Conservation (phyloP, 1,140 invertebrate species). For the Bombus affinis region DNA sequence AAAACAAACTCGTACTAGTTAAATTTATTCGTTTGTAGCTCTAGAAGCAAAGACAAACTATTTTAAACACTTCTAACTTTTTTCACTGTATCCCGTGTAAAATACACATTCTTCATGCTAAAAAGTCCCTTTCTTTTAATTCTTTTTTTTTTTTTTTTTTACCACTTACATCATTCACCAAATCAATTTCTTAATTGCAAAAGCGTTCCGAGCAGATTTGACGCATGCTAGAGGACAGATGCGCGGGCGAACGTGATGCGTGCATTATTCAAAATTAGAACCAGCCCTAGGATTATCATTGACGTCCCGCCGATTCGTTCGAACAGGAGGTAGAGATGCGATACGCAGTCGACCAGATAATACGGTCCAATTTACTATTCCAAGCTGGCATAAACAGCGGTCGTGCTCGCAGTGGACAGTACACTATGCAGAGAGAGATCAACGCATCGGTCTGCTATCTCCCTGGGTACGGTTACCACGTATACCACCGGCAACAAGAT, state of each 20-base stretch:
- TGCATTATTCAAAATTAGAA: constrained; percentile 44
- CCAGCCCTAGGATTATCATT: constrained; percentile 48
- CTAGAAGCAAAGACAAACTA: no score
- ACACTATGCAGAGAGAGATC: constrained; percentile 24
- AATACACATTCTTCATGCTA: no score
- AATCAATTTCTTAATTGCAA: neutral
- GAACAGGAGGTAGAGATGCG: constrained; percentile 22
- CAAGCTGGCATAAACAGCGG: constrained; percentile 60
- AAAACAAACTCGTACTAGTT: no score
- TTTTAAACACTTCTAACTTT: no score
- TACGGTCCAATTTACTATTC: constrained; percentile 60
- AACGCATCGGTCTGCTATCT: constrained; percentile 22
- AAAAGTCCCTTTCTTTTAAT: neutral
- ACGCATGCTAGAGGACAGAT: neutral
- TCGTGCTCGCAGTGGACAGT: constrained; percentile 19
- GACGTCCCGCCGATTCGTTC: constrained; percentile 45
- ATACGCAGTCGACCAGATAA: constrained; percentile 57
- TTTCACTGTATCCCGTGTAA: no score
- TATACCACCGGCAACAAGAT: constrained; percentile 21
- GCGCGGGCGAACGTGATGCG: constrained; percentile 1
- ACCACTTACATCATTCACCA: neutral
- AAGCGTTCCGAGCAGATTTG: neutral
- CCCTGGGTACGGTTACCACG: neutral
- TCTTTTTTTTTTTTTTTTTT: no score
- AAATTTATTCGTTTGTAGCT: no score